A percentile compares a stretch with the other conserved stretches of the same genome.
Conservation (phyloP, 2,797 vertebrate species). For the Amazona finschi region DNA sequence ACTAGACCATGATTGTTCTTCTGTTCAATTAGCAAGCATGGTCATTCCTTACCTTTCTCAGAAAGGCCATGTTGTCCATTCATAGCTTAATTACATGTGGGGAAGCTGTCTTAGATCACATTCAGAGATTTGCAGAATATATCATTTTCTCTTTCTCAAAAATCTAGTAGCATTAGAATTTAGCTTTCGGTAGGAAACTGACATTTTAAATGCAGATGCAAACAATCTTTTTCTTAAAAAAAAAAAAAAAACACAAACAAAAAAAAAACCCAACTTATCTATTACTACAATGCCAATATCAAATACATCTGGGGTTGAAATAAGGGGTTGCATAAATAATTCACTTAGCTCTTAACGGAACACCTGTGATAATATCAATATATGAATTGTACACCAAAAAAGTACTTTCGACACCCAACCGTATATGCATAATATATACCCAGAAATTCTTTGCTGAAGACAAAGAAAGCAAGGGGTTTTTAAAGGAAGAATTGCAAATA, state of each 20-base stretch:
- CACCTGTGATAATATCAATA: neutral
- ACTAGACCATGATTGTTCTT: neutral
- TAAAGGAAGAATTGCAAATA: constrained; percentile 12
- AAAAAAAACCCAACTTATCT: neutral
- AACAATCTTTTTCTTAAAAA: neutral
- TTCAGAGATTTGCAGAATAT: neutral
- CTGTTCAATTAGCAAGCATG: neutral
- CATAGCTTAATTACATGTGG: neutral
- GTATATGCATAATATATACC: neutral
- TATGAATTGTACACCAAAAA: neutral
- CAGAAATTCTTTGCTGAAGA: neutral
- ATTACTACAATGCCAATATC: neutral
- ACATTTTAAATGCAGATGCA: neutral
- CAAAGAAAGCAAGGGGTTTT: neutral
- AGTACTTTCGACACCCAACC: neutral
- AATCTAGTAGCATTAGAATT: neutral
- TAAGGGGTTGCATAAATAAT: neutral
- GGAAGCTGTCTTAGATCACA: neutral
- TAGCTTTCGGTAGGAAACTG: neutral
- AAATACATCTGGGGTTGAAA: neutral
- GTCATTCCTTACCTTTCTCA: neutral
- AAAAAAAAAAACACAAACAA: neutral
- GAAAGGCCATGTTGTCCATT: neutral
- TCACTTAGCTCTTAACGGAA: neutral
- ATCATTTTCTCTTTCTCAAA: neutral